Evolutionary conservation across 2,888 invertebrate genomes (phyloP).

Genomic region (Tigriopus californicus): DNA sequence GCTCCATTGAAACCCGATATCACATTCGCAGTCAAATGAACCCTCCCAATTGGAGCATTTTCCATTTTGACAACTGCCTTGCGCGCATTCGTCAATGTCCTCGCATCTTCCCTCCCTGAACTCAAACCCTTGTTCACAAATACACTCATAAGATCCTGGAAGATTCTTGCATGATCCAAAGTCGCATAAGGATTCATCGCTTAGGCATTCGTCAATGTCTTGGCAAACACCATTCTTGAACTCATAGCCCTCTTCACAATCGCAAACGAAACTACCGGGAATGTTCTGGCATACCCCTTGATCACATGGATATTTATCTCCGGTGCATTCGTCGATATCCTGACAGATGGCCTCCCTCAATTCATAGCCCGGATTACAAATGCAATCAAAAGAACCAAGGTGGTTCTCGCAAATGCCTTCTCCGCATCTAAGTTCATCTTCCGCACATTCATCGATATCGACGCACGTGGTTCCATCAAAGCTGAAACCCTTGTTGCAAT

Average conservation of each 20-base stretch:
- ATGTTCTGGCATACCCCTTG: conserved; percentile 28
- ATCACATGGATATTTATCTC: conserved; percentile 26
- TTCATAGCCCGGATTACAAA: conserved; percentile 27
- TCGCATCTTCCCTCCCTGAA: conserved; percentile 9
- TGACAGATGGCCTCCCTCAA: conserved; percentile 25
- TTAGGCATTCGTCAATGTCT: conserved; percentile 17
- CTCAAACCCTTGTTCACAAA: conserved; percentile 11
- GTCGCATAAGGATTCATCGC: conserved; percentile 23
- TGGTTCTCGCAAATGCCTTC: conserved; percentile 25
- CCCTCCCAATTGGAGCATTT: conserved; percentile 29
- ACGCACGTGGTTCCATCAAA: conserved; percentile 23
- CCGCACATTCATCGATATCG: conserved; percentile 11
- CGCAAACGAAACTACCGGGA: conserved; percentile 26
- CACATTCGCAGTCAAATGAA: conserved; percentile 27
- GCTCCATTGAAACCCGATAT: conserved; percentile 20
- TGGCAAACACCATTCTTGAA: conserved; percentile 15
- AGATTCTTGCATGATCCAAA: conserved; percentile 24
- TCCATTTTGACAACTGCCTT: conserved; percentile 26
- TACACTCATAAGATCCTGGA: conserved; percentile 23
- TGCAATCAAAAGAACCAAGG: conserved; percentile 28
- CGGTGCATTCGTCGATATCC: conserved; percentile 29
- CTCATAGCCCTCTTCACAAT: conserved; percentile 23
- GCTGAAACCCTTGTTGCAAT: conserved; percentile 34
- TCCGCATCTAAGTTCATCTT: background rate
- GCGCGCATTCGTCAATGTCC: conserved; percentile 29